Evolutionary conservation across 2,797 vertebrate species (phyloP), one percentile per base, ranked within the genome.

Genomic region (Sebastes taczanowskii): DNA sequence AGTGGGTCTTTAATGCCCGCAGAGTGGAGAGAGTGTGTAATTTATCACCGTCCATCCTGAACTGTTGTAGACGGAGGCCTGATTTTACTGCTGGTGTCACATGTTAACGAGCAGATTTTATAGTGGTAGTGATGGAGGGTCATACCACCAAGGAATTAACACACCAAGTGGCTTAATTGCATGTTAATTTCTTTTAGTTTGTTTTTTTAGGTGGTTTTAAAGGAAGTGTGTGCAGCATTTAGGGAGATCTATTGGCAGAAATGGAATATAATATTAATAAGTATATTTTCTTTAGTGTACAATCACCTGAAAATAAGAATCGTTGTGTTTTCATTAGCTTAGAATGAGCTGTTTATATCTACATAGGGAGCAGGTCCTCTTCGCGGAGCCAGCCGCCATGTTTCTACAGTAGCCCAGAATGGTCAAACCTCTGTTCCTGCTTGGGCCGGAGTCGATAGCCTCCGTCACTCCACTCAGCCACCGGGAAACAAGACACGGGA

Each of bases 21-120:
- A 46, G 32, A 82, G 77, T 69, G 62, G 71, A 81, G 79, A 78
- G 81, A 38, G 71, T 46, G 34, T 66, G 42, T 90, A 81, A 91
- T 94, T 92, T 92, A 93, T 90, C 81, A 81, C 87, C 22, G 14
- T 82, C 83, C 80, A 78, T 86, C 62, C 46, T 59, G 61, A 77
- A 70, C 82, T 74, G 82, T 71, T 85, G 81, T 86, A 83, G 83
- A 86, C 70, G 64, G 78, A 63, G 85, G 76, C 75, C 83, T 72
- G 70, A 78, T 81, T 91, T 95, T 88, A 91, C 87, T 74, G 90
- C 80, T 27, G 63, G 85, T 89, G 90, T 91, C 84, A 86, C 83
- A 89, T 90, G 89, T 92, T 92, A 90, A 91, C 73, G 29, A 81
- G 81, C 58, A 82, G 29, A 49, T 81, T 92, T 95, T 92, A 90